These are phyloP conservation scores for Sphaeramia orbicularis DNA, from an alignment of 2,797 vertebrate species.

Conservation along the genomic window DNA sequence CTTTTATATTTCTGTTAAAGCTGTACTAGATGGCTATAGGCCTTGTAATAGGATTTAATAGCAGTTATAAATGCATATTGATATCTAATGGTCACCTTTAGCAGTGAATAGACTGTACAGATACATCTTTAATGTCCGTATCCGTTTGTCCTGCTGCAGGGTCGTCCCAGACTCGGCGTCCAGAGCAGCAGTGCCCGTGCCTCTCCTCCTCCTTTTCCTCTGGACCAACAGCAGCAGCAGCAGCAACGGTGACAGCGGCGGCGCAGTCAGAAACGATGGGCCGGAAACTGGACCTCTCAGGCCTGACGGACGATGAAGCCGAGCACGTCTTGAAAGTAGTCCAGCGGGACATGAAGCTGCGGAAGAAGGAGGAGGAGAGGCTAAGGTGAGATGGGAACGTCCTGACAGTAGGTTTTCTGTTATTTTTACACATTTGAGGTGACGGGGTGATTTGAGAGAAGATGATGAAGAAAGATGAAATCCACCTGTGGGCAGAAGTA, in stretches of 20 bases:
- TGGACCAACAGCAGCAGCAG: constrained; percentile 47
- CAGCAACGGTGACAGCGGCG: constrained; percentile 38
- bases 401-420: background rate
- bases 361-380: constrained; percentile 95
- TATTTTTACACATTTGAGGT: constrained; percentile 29
- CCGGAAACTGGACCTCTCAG: constrained; percentile 95
- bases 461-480: constrained; percentile 26
- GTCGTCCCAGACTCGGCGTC: constrained; percentile 74
- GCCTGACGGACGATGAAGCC: constrained; percentile 93
- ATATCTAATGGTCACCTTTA: background rate
- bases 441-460: constrained; percentile 26
- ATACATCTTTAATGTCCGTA: background rate
- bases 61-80: too few species aligned
- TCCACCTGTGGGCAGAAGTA: constrained; percentile 15
- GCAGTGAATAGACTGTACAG: background rate
- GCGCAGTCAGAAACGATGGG: constrained; percentile 86
- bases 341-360: constrained; percentile 95
- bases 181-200: constrained; percentile 51
- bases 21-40: constrained; percentile 6
- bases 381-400: constrained; percentile 87
- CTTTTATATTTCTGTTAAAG: constrained; percentile 7
- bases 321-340: constrained; percentile 97
- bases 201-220: constrained; percentile 28
- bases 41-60: background rate
- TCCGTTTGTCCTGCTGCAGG: constrained; percentile 48